A percentile compares a stretch with the other conserved stretches of the same genome.
Conservation (phyloP, 1,140 invertebrate species). For the Venturia canescens region DNA sequence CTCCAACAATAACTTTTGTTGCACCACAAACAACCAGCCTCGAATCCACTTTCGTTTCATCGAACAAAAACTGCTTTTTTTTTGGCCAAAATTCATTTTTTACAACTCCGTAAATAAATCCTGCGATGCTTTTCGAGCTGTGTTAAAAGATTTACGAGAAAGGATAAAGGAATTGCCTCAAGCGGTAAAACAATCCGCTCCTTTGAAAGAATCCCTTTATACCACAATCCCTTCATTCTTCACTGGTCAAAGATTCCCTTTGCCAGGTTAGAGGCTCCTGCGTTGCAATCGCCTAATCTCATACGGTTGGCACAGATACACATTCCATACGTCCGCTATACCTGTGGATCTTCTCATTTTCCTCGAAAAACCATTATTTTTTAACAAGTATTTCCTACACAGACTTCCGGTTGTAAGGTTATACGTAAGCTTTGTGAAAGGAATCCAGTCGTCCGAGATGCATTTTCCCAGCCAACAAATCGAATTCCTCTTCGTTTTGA, state of each 20-base stretch:
- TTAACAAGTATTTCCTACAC: background rate
- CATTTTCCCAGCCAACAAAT: background rate
- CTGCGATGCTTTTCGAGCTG: background rate
- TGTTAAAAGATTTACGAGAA: background rate
- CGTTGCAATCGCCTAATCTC: background rate
- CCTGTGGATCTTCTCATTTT: background rate
- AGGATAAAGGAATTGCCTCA: background rate
- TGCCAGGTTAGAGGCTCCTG: background rate
- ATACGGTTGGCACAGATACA: background rate
- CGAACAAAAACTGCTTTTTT: background rate
- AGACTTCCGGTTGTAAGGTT: background rate
- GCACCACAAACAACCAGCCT: no score
- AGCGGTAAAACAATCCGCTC: background rate
- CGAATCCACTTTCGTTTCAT: no score
- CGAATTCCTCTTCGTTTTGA: background rate
- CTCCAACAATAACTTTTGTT: no score
- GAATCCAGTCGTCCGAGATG: background rate
- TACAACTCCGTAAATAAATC: background rate
- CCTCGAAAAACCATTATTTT: conserved; percentile 3
- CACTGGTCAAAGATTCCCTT: conserved; percentile 5
- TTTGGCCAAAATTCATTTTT: background rate
- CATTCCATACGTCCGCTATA: background rate
- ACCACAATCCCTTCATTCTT: conserved; percentile 2
- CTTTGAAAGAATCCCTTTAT: background rate
- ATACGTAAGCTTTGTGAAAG: background rate